Conservation (phyloP, 2,888 invertebrate genomes). For the Stomorhina lunata region DNA sequence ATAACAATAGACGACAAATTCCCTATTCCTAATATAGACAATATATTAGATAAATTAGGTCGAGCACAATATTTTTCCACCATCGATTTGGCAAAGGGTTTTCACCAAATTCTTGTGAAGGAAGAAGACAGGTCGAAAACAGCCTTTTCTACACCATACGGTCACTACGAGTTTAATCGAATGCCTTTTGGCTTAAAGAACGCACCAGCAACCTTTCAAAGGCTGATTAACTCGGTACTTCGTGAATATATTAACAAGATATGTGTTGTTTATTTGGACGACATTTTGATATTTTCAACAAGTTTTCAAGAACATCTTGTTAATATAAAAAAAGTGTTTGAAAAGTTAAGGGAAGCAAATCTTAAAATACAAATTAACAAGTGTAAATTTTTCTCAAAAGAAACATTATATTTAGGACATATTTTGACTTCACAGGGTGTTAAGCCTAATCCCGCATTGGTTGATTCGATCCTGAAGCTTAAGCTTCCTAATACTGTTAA, state of each 20-base stretch:
- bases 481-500: conserved; percentile 64
- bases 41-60: conserved; percentile 69
- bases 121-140: too few species aligned
- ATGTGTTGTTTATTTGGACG: conserved; percentile 22
- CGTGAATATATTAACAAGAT: too few species aligned
- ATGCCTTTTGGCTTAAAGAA: conserved; percentile 55
- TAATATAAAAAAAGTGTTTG: not conserved
- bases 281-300: conserved; percentile 25
- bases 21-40: conserved; percentile 67
- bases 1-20: too few species aligned
- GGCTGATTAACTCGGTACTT: conserved; percentile 63
- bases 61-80: conserved; percentile 57
- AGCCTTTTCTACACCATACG: too few species aligned
- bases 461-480: conserved; percentile 63
- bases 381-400: conserved; percentile 68
- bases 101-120: too few species aligned
- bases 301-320: conserved; percentile 4
- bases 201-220: conserved; percentile 69
- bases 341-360: conserved; percentile 15
- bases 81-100: too few species aligned
- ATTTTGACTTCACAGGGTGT: conserved; percentile 69
- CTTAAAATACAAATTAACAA: conserved; percentile 47
- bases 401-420: conserved; percentile 61
- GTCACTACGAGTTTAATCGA: conserved; percentile 10
- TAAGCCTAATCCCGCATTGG: conserved; percentile 68